A percentile compares a stretch with the other conserved stretches of the same genome.
Conservation (phyloP, 2,797 vertebrate species). For the Meriones psammophilus region DNA sequence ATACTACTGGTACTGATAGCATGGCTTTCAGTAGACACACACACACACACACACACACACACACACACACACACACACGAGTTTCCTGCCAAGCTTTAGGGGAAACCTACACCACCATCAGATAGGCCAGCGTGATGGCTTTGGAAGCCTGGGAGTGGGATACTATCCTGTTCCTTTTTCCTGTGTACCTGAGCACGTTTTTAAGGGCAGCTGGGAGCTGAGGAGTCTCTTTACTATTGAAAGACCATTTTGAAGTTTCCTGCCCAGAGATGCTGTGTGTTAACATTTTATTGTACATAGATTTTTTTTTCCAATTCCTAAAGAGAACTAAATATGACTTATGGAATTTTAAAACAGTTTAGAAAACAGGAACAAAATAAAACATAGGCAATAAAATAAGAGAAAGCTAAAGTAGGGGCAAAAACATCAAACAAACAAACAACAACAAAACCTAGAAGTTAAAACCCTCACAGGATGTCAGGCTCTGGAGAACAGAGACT, state of each 20-base stretch:
- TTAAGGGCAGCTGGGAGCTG: slow-evolving; percentile 32
- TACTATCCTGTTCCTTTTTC: slow-evolving; percentile 55
- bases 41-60: slow-evolving; percentile 65
- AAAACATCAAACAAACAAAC: not conserved
- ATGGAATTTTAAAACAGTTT: slow-evolving; percentile 9
- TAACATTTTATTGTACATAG: not conserved
- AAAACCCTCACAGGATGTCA: not conserved
- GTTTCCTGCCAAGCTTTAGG: slow-evolving; percentile 69
- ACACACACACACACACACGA: slow-evolving; percentile 52
- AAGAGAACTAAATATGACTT: not conserved
- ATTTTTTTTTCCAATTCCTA: not conserved
- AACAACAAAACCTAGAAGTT: not conserved
- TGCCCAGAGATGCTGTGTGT: slow-evolving; percentile 40
- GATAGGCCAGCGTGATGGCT: slow-evolving; percentile 43
- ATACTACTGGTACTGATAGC: slow-evolving; percentile 42
- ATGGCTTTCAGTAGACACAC: slow-evolving; percentile 28
- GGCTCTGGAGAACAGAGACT: not conserved
- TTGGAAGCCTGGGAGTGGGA: slow-evolving; percentile 45
- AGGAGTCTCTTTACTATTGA: slow-evolving; percentile 44
- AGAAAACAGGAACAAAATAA: not conserved
- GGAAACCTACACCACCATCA: slow-evolving; percentile 63
- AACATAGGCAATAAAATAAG: not conserved
- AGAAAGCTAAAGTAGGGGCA: not conserved
- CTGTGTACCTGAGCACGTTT: slow-evolving; percentile 41
- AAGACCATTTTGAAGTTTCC: slow-evolving; percentile 59